Evolutionary conservation across 2,888 invertebrate genomes (phyloP), one percentile per base, ranked within the genome.

Genomic region (Bugula neritina): DNA sequence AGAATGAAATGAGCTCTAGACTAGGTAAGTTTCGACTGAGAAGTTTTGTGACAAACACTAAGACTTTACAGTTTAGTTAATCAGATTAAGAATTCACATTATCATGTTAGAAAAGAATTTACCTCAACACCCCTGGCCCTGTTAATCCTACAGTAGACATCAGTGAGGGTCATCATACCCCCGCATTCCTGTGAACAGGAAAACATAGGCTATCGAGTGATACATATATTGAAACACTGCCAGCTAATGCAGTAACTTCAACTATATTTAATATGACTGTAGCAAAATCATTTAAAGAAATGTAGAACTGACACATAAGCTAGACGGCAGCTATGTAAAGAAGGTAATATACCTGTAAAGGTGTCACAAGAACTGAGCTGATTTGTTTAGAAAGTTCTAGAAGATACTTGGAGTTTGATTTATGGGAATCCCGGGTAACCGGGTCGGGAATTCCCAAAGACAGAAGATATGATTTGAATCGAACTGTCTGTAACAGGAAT

Each of bases 401-500:
- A 82, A 91, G 93, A 84, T 94, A 98, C 75, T 91, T 90, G 72
- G 80, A 79, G 75, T 93, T 92, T 72, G 90, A 91, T 80, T 92
- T 91, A 81, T 90, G 94, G 17, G 92, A 89, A 79, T 93, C 93
- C 80, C 95, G 89, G 0, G 97, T 98, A 0, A 98, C 98, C 0
- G 98, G 98, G 86, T 99, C 97, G 80, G 94, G 94, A 76, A 99
- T 95, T 77, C 99, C 99, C 79, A 99, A 88, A 83, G 96, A 97
- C 86, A 99, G 89, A 69, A 99, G 87, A 83, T 98, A 96, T 0
- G 96, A 91, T 83, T 98, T 97, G 83, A 99, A 98, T 78, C 91
- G 89, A 2, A 96, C 89, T 10, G 98, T 98, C 86, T 98, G 77
- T 71, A 81, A 78, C 69, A 71, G 73, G 5, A 43, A n/a, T n/a